Conservation (phyloP, 2,113 vertebrate species). For the Scophthalmus maximus region DNA sequence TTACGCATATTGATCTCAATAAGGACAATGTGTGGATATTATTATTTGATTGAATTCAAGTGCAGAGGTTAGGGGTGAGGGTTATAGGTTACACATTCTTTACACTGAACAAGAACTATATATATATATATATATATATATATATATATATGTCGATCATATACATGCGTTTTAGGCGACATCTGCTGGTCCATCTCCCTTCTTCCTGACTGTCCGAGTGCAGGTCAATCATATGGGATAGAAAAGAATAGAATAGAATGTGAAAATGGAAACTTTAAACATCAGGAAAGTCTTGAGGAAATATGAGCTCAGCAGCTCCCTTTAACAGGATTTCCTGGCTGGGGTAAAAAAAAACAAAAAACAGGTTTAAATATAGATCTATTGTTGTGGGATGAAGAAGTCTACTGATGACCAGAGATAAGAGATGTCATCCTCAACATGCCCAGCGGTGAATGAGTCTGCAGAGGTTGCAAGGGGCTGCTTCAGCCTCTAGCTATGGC, state of each 20-base stretch:
- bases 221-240: no score
- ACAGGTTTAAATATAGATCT: constrained; percentile 33
- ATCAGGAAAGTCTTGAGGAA: constrained; percentile 13
- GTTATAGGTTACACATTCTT: not conserved
- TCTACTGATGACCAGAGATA: not conserved
- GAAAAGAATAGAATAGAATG: not conserved
- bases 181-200: constrained; percentile 51
- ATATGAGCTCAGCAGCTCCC: not conserved
- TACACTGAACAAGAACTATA: not conserved
- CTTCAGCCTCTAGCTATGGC: no score
- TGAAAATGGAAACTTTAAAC: not conserved
- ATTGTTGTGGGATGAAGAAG: not conserved
- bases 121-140: no score
- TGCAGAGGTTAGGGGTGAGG: not conserved
- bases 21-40: not conserved
- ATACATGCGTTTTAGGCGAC: constrained; percentile 50
- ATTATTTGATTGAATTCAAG: not conserved
- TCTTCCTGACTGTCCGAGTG: not conserved
- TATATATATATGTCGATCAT: no score
- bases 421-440: not conserved
- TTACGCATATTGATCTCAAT: no score
- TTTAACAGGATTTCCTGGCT: constrained; percentile 42
- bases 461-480: no score
- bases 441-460: not conserved
- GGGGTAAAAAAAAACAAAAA: no score